phyloP scores from a whole-genome alignment of 2,113 vertebrate genomes.

The Clarias magur region DNA sequence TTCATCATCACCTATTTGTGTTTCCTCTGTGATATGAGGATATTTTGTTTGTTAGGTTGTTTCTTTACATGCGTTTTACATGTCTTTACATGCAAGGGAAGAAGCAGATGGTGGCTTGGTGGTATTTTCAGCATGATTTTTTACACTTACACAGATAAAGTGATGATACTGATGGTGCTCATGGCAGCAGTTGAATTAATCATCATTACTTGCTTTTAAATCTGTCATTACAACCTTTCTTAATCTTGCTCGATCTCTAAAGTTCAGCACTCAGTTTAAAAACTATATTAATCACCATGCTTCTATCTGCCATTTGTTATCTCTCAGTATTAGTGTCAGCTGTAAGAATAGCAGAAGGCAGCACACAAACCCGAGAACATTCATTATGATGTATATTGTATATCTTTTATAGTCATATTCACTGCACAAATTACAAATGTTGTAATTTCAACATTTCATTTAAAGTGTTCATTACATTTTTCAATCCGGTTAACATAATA shows the following conservation, averaged over 20 bases:
- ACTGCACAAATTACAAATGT: neutral
- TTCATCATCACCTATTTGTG: neutral
- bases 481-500: no score
- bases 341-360: neutral
- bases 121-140: conserved; percentile 1
- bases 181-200: conserved; percentile 18
- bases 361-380: neutral
- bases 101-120: neutral
- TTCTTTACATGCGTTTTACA: neutral
- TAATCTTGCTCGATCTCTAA: conserved; percentile 7
- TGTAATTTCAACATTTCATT: neutral
- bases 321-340: neutral
- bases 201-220: conserved; percentile 19
- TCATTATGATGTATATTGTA: neutral
- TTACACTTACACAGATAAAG: neutral
- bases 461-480: no score
- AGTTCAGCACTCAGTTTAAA: conserved; percentile 10
- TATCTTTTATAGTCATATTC: neutral
- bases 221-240: conserved; percentile 7
- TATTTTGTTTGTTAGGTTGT: neutral
- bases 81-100: neutral
- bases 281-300: neutral
- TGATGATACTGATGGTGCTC: neutral
- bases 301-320: conserved; percentile 10
- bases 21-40: neutral